These are phyloP conservation scores for Microtus oregoni DNA, from an alignment of 2,113 vertebrate genomes.

Conservation along the genomic window DNA sequence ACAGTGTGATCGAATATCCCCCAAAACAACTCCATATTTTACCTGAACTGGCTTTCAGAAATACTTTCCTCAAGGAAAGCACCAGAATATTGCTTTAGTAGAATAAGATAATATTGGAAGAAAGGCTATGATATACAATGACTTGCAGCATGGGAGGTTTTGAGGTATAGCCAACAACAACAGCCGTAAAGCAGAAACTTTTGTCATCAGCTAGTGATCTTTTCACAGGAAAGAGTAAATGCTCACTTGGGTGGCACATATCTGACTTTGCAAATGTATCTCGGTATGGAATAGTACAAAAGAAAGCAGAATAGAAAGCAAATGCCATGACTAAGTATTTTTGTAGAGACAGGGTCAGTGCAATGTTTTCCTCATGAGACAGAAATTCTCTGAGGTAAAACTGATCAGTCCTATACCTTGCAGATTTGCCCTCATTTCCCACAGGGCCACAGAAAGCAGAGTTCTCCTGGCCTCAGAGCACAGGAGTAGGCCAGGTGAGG, in stretches of 20 bases:
- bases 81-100: not conserved
- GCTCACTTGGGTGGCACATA: conserved; percentile 43
- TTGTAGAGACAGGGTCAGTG: conserved; percentile 85
- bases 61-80: conserved; percentile 28
- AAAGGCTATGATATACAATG: not conserved
- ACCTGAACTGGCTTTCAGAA: conserved; percentile 39
- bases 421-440: conserved; percentile 80
- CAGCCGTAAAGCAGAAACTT: conserved; percentile 41
- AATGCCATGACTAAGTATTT: conserved; percentile 82
- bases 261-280: conserved; percentile 84
- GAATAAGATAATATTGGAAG: conserved; percentile 10
- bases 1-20: not conserved
- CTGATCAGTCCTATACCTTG: conserved; percentile 79
- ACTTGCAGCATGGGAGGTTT: conserved; percentile 8
- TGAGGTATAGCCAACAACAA: conserved; percentile 41
- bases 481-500: not conserved
- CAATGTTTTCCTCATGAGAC: conserved; percentile 78
- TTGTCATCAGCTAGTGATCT: conserved; percentile 43
- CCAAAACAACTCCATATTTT: not conserved
- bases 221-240: conserved; percentile 59
- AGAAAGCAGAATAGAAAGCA: conserved; percentile 81
- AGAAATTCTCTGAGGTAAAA: conserved; percentile 85
- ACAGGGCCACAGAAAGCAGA: not conserved
- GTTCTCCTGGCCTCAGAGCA: not conserved
- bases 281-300: conserved; percentile 86